A percentile compares a stretch with the other conserved stretches of the same genome.
Evolutionary conservation across 1,140 invertebrate genomes (phyloP).

Genomic region (Pomacea maculata): DNA sequence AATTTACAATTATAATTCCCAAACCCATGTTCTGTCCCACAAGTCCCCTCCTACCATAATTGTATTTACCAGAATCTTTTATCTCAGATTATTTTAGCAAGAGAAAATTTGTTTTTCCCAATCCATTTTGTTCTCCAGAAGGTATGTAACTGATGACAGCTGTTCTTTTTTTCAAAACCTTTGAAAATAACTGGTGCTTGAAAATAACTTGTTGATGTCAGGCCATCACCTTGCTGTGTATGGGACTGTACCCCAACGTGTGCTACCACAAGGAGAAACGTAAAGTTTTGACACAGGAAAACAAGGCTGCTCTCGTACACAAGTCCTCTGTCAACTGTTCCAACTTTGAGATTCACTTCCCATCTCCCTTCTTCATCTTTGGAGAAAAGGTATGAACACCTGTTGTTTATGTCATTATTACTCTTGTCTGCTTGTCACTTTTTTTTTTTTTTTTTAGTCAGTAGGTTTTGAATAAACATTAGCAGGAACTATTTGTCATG

Average conservation of each 20-base stretch:
- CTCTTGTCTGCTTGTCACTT: too few relatives aligned
- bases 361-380: slow-evolving; percentile 96
- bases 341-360: slow-evolving; percentile 80
- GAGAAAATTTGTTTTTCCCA: background rate
- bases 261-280: slow-evolving; percentile 95
- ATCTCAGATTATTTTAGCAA: too few relatives aligned
- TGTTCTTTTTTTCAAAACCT: background rate
- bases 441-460: too few relatives aligned
- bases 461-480: too few relatives aligned
- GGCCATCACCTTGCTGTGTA: slow-evolving; percentile 81
- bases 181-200: background rate
- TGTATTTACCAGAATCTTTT: too few relatives aligned
- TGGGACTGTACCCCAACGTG: slow-evolving; percentile 96
- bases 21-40: too few relatives aligned
- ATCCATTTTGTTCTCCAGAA: background rate
- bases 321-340: slow-evolving; percentile 98
- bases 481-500: too few relatives aligned
- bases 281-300: slow-evolving; percentile 95
- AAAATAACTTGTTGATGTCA: slow-evolving; percentile 36
- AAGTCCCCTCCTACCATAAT: too few relatives aligned
- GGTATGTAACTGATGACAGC: background rate
- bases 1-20: too few relatives aligned
- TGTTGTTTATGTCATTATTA: background rate
- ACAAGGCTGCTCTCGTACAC: slow-evolving; percentile 91
- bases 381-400: slow-evolving; percentile 83